Percentiles rank a stretch among this genome's conserved stretches.
These are phyloP conservation scores for Prunella strophiata DNA, from an alignment of 2,797 vertebrate genomes.

Conservation along the genomic window DNA sequence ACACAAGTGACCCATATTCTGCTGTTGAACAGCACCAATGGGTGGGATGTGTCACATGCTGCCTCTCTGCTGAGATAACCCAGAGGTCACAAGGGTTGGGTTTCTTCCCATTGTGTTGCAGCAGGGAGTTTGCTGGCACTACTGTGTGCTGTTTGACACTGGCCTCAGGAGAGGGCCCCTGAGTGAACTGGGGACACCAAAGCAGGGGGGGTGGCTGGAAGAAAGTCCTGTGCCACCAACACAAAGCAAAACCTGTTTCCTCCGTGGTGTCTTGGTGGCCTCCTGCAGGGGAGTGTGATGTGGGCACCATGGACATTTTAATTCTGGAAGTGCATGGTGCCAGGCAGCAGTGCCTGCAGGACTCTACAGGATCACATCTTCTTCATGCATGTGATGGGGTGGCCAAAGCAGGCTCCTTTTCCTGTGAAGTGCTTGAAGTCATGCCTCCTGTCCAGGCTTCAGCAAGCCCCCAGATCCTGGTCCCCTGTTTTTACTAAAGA, in stretches of 20 bases:
- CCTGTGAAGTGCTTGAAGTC: neutral
- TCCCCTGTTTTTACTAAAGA: neutral
- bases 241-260: neutral
- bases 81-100: constrained; percentile 19
- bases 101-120: constrained; percentile 18
- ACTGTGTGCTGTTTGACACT: neutral
- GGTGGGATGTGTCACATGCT: neutral
- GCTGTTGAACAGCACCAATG: neutral
- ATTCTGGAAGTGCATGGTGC: neutral
- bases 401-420: neutral
- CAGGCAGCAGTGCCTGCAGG: neutral
- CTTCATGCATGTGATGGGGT: neutral
- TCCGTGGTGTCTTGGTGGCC: neutral
- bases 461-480: neutral
- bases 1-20: constrained; percentile 28
- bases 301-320: neutral
- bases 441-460: neutral
- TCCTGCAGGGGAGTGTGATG: fast-evolving
- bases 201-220: neutral
- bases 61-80: constrained; percentile 8
- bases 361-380: neutral
- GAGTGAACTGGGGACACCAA: fast-evolving
- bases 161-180: neutral
- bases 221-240: neutral
- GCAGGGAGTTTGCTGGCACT: neutral